A percentile compares a stretch with the other conserved stretches of the same genome.
phyloP scores from a whole-genome alignment of 2,888 invertebrate genomes.

The Drosophila merina region DNA sequence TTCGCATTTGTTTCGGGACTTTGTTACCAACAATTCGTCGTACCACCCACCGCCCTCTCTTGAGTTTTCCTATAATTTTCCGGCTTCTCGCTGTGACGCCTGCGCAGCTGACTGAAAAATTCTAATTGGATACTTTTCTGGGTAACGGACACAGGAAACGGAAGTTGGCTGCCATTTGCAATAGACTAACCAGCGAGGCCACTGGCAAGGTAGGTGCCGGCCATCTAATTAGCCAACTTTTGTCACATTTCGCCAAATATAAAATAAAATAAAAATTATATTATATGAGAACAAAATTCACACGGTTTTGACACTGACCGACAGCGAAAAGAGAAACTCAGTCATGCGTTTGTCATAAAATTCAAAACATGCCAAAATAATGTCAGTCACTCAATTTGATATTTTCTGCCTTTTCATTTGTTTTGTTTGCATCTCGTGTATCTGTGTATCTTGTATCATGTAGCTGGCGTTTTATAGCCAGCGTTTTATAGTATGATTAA shows the following conservation, averaged over 20 bases:
- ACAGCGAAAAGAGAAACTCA: conserved; percentile 27
- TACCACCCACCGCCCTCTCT: conserved; percentile 3
- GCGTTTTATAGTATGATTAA: conserved; percentile 69
- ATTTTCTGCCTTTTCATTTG: conserved; percentile 28
- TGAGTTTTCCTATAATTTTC: conserved; percentile 4
- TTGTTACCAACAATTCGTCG: background rate
- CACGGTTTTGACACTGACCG: conserved; percentile 29
- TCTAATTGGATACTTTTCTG: conserved; percentile 67
- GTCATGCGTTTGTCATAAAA: conserved; percentile 33
- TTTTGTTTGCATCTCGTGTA: conserved; percentile 38
- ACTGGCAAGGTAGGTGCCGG: conserved; percentile 18
- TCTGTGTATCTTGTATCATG: conserved; percentile 34
- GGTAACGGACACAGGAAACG: conserved; percentile 32
- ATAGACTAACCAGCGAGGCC: conserved; percentile 14
- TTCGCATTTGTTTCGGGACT: conserved; percentile 19
- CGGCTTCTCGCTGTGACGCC: conserved; percentile 54
- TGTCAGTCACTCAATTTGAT: conserved; percentile 45
- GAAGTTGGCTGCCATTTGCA: conserved; percentile 37
- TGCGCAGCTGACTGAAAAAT: conserved; percentile 66
- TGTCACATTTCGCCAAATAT: background rate
- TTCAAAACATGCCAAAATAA: conserved; percentile 51
- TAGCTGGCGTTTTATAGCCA: conserved; percentile 31
- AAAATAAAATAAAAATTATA: background rate
- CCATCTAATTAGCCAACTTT: conserved; percentile 19
- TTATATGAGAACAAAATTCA: conserved; percentile 12